Percentiles rank a stretch among this genome's conserved stretches.
phyloP scores from a whole-genome alignment of 1,140 invertebrate species.

The Steinernema feltiae region DNA sequence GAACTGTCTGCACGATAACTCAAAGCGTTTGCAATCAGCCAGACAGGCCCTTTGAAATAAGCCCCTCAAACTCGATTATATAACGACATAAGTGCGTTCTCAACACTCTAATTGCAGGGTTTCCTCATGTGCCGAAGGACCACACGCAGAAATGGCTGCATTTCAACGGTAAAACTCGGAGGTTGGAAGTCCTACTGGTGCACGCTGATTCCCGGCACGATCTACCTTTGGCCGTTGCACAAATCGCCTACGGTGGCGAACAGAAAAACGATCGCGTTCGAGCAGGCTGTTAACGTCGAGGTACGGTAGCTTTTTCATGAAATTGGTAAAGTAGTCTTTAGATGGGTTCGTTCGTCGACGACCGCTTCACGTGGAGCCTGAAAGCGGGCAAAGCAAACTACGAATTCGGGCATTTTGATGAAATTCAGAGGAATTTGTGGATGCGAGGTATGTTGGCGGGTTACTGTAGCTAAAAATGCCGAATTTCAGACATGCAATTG shows the following conservation, averaged over 20 bases:
- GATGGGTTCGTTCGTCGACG: slow-evolving; percentile 26
- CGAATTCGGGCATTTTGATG: slow-evolving; percentile 32
- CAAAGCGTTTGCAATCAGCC: too few relatives aligned
- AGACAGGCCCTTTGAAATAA: too few relatives aligned
- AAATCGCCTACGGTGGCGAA: slow-evolving; percentile 26
- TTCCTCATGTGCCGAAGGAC: slow-evolving; percentile 29
- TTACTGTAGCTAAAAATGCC: neutral
- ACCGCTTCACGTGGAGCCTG: slow-evolving; percentile 27
- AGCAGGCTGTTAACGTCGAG: slow-evolving; percentile 12
- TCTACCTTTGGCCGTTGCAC: slow-evolving; percentile 27
- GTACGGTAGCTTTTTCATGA: neutral
- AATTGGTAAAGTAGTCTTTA: slow-evolving; percentile 14
- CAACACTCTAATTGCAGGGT: too few relatives aligned
- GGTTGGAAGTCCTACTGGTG: slow-evolving; percentile 32
- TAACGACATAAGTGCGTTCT: too few relatives aligned
- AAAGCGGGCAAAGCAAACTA: slow-evolving; percentile 18
- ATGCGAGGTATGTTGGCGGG: slow-evolving; percentile 24
- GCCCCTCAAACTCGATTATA: too few relatives aligned
- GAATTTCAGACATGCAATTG: slow-evolving; percentile 28
- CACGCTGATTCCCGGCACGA: slow-evolving; percentile 23
- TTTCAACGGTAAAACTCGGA: neutral
- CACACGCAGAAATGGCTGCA: neutral
- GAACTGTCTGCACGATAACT: too few relatives aligned
- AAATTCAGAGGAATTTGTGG: slow-evolving; percentile 28
- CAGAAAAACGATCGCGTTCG: slow-evolving; percentile 14